phyloP scores from a whole-genome alignment of 92 coral and sea anemone genomes.

The Actinostola sp. region DNA sequence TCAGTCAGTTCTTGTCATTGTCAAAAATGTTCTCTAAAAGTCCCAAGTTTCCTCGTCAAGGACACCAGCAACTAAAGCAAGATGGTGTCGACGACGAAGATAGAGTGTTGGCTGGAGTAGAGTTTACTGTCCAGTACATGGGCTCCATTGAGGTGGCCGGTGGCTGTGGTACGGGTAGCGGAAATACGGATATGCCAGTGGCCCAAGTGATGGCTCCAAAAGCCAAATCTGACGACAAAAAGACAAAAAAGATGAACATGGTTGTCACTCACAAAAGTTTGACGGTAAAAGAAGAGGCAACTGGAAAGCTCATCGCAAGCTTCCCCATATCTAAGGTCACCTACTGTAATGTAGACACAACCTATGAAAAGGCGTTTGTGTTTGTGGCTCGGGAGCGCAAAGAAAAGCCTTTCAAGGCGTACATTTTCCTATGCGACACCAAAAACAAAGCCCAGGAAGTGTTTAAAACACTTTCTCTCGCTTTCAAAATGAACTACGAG shows the following conservation, averaged over 20 bases:
- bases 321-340: constrained; percentile 85
- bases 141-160: constrained; percentile 82
- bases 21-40: constrained; percentile 68
- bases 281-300: constrained; percentile 64
- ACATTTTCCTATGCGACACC: constrained; percentile 85
- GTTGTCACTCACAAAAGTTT: constrained; percentile 76
- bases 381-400: constrained; percentile 80
- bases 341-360: constrained; percentile 79
- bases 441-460: constrained; percentile 81
- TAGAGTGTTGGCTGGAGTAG: constrained; percentile 77
- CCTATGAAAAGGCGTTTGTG: constrained; percentile 84
- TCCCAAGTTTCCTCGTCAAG: constrained; percentile 61
- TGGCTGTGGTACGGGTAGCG: constrained; percentile 82
- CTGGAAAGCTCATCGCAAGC: constrained; percentile 68
- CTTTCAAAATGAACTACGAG: constrained; percentile 80
- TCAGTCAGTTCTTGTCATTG: neutral
- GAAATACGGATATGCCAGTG: constrained; percentile 85
- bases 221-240: constrained; percentile 58
- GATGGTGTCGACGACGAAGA: constrained; percentile 91
- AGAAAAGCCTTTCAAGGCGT: constrained; percentile 77
- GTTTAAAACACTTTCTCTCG: constrained; percentile 81
- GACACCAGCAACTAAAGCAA: constrained; percentile 81
- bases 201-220: constrained; percentile 67
- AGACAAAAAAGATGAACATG: constrained; percentile 64
- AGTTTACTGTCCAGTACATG: constrained; percentile 73